Evolutionary conservation across 2,797 vertebrate genomes (phyloP), one percentile per base, ranked within the genome.

Genomic region (Siniperca obscura): DNA sequence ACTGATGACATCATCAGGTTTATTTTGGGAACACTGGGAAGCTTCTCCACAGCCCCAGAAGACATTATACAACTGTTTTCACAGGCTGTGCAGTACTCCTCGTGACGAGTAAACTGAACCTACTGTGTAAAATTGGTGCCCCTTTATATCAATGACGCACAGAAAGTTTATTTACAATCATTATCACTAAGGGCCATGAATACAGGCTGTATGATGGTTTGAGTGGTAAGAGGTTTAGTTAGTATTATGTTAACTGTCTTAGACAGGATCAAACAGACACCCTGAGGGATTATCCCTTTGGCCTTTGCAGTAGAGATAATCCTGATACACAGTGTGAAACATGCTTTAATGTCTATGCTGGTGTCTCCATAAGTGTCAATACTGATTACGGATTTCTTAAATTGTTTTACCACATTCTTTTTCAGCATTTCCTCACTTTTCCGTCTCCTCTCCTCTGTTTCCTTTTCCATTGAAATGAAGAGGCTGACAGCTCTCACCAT

Each of bases 191-290:
- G 57, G 13, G 21, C 48, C 30, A 72, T 36, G 12, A 65, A 66
- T 22, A 11, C 55, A 30, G 67, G 8, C 19, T 73, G 53, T 40
- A 2, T 14, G 12, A 17, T 55, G 44, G 27, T 7, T 62, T 40
- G n/a, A 13, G 21, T 48, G 19, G 4, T 56, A 34, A 89, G 2
- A 62, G 34, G 65, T 76, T 86, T 82, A 81, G 53, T 52, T 42
- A 13, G 76, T 70, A 52, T 83, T 69, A 75, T 56, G 80, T 86
- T 92, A 89, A 93, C 19, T 62, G 75, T 48, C 22, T 86, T 80
- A 85, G 59, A 36, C 14, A 30, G 77, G 77, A 81, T 89, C 36
- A 84, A 81, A 83, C 62, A 70, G 75, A 85, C 36, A 82, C 71
- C 68, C 17, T 7, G 14, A 50, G 60, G 70, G 87, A 89, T 91